Conservation (phyloP, 2,888 invertebrate species). For the Perithous albicinctus region DNA sequence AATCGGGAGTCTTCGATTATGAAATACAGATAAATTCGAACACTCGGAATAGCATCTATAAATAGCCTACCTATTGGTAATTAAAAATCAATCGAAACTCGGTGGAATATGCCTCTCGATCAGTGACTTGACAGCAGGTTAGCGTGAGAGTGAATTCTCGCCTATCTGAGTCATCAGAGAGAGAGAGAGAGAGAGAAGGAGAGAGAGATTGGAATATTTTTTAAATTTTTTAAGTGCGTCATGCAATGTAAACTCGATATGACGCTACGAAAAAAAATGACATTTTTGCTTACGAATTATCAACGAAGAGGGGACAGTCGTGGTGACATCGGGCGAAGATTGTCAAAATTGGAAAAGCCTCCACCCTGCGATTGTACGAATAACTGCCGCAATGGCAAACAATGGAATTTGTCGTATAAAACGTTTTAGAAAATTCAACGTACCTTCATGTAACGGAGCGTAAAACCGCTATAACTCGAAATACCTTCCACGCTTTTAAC, state of each 20-base stretch:
- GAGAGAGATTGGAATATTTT: slow-evolving; percentile 32
- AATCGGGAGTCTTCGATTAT: slow-evolving; percentile 1
- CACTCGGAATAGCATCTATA: slow-evolving; percentile 9
- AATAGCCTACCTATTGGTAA: slow-evolving; percentile 6
- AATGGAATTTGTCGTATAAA: slow-evolving; percentile 51
- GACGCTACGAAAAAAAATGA: not conserved
- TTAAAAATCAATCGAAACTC: slow-evolving; percentile 34
- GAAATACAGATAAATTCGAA: not conserved
- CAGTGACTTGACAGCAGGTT: slow-evolving; percentile 54
- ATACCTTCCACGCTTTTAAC: slow-evolving; percentile 42
- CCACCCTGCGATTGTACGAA: slow-evolving; percentile 29
- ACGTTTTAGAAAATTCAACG: slow-evolving; percentile 36
- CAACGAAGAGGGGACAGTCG: slow-evolving; percentile 21
- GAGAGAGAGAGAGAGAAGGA: too few species aligned
- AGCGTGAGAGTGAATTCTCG: slow-evolving; percentile 52
- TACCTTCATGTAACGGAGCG: slow-evolving; percentile 65
- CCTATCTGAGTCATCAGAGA: slow-evolving; percentile 66
- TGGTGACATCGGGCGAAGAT: slow-evolving; percentile 35
- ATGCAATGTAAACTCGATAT: slow-evolving; percentile 23
- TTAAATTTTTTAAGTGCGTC: slow-evolving; percentile 63
- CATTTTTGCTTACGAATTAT: not conserved
- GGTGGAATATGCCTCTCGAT: not conserved
- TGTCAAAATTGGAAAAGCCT: slow-evolving; percentile 51
- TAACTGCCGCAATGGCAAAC: slow-evolving; percentile 48
- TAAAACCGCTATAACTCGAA: slow-evolving; percentile 19